Evolutionary conservation across 2,113 vertebrate species (phyloP), one percentile per base, ranked within the genome.

Genomic region (Scomber japonicus): DNA sequence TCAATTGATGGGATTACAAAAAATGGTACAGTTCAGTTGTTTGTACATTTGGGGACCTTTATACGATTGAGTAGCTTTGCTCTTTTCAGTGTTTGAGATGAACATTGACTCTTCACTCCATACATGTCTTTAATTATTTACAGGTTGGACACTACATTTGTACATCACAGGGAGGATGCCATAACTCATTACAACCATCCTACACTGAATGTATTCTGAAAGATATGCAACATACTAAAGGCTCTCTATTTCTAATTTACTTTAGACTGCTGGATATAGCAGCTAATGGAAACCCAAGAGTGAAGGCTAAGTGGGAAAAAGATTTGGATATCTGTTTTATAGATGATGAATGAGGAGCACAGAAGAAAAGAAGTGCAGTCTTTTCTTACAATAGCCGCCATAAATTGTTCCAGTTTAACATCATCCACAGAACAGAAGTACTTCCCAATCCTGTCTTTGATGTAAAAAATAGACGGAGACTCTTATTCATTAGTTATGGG

Each of bases 231-330:
- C 13, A 40, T 19, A 68, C 17, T n/a, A 54, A 1, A 54, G 49
- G 17, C 17, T 35, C 15, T n/a, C 21, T 54, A 68, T 68, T 40
- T 69, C 44, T 24, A 21, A 44, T 69, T 69, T 24, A 16, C 35
- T 11, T 45, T 16, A 45, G 51, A 44, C 16, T 21, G 17, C 66
- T 55, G 17, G 53, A 54, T 14, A 12, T 40, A 53, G 14, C 19
- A 53, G 17, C 6, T 15, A 45, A 19, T 70, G 31, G 35, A 56
- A 46, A 12, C 56, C 19, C 10, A 46, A 12, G 19, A 46, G 24
- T 30, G 55, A 60, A 35, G 17, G 30, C 16, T 17, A 35, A 6
- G 55, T 57, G 57, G 30, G 15, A 31, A n/a, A 60, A 60, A 60
- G 30, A 60, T 35, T 17, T 17, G 27, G 56, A 59, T 27, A 27